Base-by-base conservation (phyloP, 2,888 invertebrate species). In the Rhagonycha fulva region DNA sequence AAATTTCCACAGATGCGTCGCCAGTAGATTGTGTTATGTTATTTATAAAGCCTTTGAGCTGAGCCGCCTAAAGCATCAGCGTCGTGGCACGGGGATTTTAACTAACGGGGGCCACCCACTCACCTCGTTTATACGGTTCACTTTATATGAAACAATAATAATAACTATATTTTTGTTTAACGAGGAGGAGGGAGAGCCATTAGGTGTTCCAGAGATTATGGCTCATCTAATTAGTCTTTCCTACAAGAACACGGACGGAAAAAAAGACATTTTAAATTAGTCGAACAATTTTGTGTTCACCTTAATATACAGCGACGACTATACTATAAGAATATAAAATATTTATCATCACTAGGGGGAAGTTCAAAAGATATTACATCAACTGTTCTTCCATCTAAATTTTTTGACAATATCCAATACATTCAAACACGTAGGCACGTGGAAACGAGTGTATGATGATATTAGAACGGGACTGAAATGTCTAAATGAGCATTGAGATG, bases 1-100 rank as follows among this genome's bases (percentile, higher is more conserved):
- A 86, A 86, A 87, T 86, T 85, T 86, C 84, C 84, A 84, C 86
- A 85, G 86, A 86, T 85, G 85, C 84, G 85, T 83, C 83, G 84
- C 83, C 83, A 82, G 84, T 84, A 84, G 86, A 87, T 86, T 86
- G 85, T 85, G 84, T 86, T 86, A 85, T 84, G 86, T 85, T 86
- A 86, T 86, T 86, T 85, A 86, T 85, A 84, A 85, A 84, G 84
- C 83, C 84, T 85, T 85, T 85, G 85, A 84, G 83, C 73, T 71
- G 75, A 78, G 76, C 80, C 80, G 76, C 77, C 80, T 78, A 75
- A 74, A 78, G 79, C 81, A 80, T 78, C 78, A 79, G 80, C 80
- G 81, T 77, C 79, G 80, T 80, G 81, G 77, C 80, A 81, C 76
- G 75, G 82, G 80, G 81, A 68, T 78, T 69, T 72, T 72, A 75